Evolutionary conservation across 2,797 vertebrate genomes (phyloP).

Genomic region (Pitangus sulphuratus): DNA sequence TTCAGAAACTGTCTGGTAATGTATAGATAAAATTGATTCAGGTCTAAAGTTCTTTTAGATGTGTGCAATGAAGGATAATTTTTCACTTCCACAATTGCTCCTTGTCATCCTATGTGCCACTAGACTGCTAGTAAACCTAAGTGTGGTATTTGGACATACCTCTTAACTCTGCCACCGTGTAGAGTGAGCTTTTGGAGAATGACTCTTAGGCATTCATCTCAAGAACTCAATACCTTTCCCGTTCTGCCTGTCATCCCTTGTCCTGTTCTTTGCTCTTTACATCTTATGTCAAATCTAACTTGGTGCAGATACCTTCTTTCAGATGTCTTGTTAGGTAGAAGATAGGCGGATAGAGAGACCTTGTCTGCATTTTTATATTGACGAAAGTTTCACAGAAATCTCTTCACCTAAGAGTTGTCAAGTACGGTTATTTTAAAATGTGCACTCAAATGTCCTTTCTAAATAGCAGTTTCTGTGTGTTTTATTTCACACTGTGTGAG

Average conservation of each 20-base stretch:
- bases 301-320: background rate
- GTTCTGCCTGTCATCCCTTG: constrained; percentile 2
- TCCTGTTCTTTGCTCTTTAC: background rate
- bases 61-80: background rate
- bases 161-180: background rate
- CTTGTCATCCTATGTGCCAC: accelerated
- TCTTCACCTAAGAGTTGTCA: background rate
- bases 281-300: background rate
- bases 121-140: background rate
- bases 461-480: background rate
- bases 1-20: background rate
- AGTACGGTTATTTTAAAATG: background rate
- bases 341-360: background rate
- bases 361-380: background rate
- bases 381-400: background rate
- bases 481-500: background rate
- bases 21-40: background rate
- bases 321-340: background rate
- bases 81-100: background rate
- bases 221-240: background rate
- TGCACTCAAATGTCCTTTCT: background rate
- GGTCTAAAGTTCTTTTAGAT: background rate
- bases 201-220: background rate
- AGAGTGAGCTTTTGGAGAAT: background rate
- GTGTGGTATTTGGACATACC: background rate